phyloP scores from a whole-genome alignment of 1,140 invertebrate genomes.

The Drosophila dunni region DNA sequence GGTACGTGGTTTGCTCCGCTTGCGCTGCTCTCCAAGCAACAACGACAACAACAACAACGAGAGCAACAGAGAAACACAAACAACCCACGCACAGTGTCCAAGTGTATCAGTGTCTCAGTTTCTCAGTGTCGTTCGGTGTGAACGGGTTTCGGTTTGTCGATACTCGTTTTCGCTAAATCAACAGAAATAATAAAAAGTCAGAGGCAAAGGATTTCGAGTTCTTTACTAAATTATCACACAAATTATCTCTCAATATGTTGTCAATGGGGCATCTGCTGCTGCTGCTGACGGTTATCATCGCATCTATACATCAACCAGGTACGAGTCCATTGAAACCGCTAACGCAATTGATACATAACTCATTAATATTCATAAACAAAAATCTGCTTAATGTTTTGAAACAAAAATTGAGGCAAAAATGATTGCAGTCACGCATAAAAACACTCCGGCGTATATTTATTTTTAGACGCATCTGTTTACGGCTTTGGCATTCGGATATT shows the following conservation, averaged over 20 bases:
- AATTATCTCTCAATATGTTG: slow-evolving; percentile 44
- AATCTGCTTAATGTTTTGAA: slow-evolving; percentile 33
- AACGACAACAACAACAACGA: slow-evolving; percentile 3
- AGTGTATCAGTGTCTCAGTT: slow-evolving; percentile 50
- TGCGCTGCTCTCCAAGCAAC: slow-evolving; percentile 27
- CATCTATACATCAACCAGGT: slow-evolving; percentile 62
- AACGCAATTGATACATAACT: slow-evolving; percentile 1
- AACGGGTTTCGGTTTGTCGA: slow-evolving; percentile 51
- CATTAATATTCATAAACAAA: background rate
- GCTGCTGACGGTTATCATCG: slow-evolving; percentile 61
- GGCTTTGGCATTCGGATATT: slow-evolving; percentile 35
- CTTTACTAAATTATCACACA: too few relatives aligned
- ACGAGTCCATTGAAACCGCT: slow-evolving; percentile 1
- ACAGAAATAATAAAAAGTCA: slow-evolving; percentile 8
- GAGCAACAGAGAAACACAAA: slow-evolving; percentile 36
- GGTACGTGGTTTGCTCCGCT: slow-evolving; percentile 38
- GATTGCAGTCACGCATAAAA: slow-evolving; percentile 11
- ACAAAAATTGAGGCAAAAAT: background rate
- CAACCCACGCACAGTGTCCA: slow-evolving; percentile 68
- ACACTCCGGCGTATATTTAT: slow-evolving; percentile 19
- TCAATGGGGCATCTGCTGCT: slow-evolving; percentile 37
- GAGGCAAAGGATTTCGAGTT: slow-evolving; percentile 45
- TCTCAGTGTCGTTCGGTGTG: slow-evolving; percentile 55
- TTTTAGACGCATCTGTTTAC: slow-evolving; percentile 32
- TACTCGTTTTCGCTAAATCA: slow-evolving; percentile 26